Evolutionary conservation across 2,113 vertebrate genomes (phyloP).

Genomic region (Dasyprocta punctata): DNA sequence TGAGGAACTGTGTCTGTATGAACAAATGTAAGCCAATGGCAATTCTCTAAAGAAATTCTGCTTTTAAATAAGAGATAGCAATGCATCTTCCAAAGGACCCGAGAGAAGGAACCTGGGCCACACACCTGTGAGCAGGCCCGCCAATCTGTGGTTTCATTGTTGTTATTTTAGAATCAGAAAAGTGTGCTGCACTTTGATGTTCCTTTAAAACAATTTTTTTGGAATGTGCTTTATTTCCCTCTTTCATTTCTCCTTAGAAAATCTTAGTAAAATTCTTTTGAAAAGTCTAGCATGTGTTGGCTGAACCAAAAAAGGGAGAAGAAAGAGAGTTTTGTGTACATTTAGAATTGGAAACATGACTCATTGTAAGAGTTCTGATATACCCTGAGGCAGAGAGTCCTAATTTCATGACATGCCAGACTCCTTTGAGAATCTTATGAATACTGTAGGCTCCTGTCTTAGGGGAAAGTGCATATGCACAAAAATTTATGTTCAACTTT

Average conservation of each 20-base stretch:
- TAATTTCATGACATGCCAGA: neutral
- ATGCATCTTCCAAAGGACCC: neutral
- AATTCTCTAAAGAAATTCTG: conserved; percentile 2
- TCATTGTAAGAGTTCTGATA: neutral
- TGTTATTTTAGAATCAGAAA: neutral
- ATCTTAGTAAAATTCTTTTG: conserved; percentile 47
- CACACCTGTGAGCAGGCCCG: neutral
- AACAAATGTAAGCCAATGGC: neutral
- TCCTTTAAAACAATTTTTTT: neutral
- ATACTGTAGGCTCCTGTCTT: neutral
- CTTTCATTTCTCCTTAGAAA: conserved; percentile 49
- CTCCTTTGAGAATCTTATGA: neutral
- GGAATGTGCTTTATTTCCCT: conserved; percentile 20
- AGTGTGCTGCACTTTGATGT: neutral
- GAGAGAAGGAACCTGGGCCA: neutral
- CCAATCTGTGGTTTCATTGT: accelerated
- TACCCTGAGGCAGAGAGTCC: neutral
- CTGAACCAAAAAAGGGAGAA: conserved; percentile 42
- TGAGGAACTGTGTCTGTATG: neutral
- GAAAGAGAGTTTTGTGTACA: conserved; percentile 31
- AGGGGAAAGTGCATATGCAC: neutral
- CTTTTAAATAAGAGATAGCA: conserved; percentile 13
- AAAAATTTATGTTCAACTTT: neutral
- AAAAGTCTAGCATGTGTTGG: neutral
- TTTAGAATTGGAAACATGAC: conserved; percentile 10